A percentile compares a stretch with the other conserved stretches of the same genome.
These are phyloP conservation scores for Trichogramma evanescens DNA, from an alignment of 2,888 invertebrate species.

Conservation along the genomic window DNA sequence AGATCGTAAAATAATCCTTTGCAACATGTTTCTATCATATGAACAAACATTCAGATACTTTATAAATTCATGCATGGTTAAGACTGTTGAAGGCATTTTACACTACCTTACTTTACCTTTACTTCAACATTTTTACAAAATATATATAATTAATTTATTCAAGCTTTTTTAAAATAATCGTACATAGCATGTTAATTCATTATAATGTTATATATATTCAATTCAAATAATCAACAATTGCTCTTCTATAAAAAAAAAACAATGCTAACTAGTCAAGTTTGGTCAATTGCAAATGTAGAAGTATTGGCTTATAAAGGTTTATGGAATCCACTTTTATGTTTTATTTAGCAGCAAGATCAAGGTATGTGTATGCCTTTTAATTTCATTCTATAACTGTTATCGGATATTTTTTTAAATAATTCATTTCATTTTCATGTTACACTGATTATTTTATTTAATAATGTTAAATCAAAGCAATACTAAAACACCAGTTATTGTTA, in stretches of 20 bases:
- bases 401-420: neutral
- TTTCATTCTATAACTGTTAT: constrained; percentile 3
- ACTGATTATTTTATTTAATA: constrained; percentile 2
- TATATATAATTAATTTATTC: too few relatives aligned
- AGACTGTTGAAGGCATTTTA: constrained; percentile 11
- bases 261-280: constrained; percentile 13
- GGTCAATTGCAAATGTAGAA: constrained; percentile 7
- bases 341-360: constrained; percentile 13
- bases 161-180: constrained; percentile 8
- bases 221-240: neutral
- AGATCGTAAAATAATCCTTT: constrained; percentile 14
- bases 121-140: neutral
- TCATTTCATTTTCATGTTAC: neutral
- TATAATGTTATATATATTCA: neutral
- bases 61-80: neutral
- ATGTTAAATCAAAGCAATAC: too few relatives aligned
- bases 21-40: neutral
- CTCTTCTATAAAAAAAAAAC: constrained; percentile 12
- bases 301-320: constrained; percentile 12
- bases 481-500: too few relatives aligned
- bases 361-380: constrained; percentile 8
- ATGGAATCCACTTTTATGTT: constrained; percentile 1
- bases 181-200: neutral
- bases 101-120: constrained; percentile 6
- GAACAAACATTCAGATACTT: too few relatives aligned